Evolutionary conservation across 2,888 invertebrate genomes (phyloP).

Genomic region (Aelia acuminata): DNA sequence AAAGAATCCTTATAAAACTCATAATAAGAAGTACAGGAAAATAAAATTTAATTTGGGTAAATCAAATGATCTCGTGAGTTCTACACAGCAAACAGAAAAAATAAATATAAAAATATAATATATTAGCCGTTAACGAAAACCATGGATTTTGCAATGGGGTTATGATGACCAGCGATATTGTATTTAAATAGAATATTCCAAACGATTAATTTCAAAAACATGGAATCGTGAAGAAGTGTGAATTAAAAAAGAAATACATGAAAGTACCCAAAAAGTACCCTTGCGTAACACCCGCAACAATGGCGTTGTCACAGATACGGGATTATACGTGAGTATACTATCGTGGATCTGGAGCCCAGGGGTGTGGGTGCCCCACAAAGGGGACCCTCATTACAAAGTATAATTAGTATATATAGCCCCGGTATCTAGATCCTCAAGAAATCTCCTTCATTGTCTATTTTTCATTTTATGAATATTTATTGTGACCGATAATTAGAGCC

Average conservation of each 20-base stretch:
- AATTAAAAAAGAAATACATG: background rate
- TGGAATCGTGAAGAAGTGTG: no score
- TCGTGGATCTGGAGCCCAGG: slow-evolving; percentile 43
- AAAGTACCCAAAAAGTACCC: background rate
- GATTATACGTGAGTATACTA: background rate
- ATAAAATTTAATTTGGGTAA: no score
- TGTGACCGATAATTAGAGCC: slow-evolving; percentile 53
- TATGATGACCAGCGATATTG: no score
- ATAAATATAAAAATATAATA: no score
- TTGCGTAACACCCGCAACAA: background rate
- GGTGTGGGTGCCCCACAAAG: slow-evolving; percentile 54
- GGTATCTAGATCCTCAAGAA: slow-evolving; percentile 50
- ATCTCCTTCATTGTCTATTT: slow-evolving; percentile 54
- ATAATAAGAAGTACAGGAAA: no score
- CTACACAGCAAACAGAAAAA: no score
- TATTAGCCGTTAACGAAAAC: no score
- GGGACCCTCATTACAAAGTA: slow-evolving; percentile 50
- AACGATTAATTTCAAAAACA: no score
- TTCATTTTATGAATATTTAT: slow-evolving; percentile 58
- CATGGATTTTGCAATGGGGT: no score
- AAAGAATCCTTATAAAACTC: no score
- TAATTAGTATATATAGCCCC: slow-evolving; percentile 32
- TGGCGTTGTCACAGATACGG: background rate
- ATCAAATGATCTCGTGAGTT: no score
- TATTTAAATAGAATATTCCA: no score